phyloP scores from a whole-genome alignment of 1,140 invertebrate genomes.

The Wasmannia auropunctata region DNA sequence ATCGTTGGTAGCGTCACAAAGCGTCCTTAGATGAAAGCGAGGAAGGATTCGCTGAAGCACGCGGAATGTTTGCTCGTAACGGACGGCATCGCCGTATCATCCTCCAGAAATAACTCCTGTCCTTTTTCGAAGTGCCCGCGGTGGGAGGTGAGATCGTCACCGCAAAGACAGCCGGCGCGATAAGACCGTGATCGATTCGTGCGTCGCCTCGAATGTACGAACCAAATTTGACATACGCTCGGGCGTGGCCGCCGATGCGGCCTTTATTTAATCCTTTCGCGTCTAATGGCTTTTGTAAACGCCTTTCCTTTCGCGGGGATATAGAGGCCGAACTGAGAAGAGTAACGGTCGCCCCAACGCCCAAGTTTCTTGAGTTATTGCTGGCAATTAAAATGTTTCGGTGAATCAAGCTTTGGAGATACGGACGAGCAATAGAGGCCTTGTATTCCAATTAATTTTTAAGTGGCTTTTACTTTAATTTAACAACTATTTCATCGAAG shows the following conservation, averaged over 20 bases:
- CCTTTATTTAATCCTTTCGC: constrained; percentile 45
- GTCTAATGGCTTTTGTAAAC: constrained; percentile 23
- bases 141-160: constrained; percentile 64
- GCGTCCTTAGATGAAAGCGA: constrained; percentile 16
- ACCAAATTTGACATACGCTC: constrained; percentile 38
- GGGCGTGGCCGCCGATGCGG: constrained; percentile 47
- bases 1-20: neutral
- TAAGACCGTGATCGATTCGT: constrained; percentile 53
- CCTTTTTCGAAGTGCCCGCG: constrained; percentile 35
- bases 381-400: neutral
- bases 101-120: constrained; percentile 58
- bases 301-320: neutral
- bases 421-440: neutral
- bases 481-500: neutral
- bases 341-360: neutral
- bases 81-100: constrained; percentile 42
- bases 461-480: neutral
- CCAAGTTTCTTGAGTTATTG: constrained; percentile 9
- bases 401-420: constrained; percentile 5
- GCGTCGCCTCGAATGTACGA: constrained; percentile 1
- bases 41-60: constrained; percentile 17
- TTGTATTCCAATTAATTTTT: constrained; percentile 10
- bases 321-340: neutral
- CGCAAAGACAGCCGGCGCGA: constrained; percentile 58
- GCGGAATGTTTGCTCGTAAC: constrained; percentile 52